Conservation (phyloP, 2,797 vertebrate species). For the Antennarius maculatus region DNA sequence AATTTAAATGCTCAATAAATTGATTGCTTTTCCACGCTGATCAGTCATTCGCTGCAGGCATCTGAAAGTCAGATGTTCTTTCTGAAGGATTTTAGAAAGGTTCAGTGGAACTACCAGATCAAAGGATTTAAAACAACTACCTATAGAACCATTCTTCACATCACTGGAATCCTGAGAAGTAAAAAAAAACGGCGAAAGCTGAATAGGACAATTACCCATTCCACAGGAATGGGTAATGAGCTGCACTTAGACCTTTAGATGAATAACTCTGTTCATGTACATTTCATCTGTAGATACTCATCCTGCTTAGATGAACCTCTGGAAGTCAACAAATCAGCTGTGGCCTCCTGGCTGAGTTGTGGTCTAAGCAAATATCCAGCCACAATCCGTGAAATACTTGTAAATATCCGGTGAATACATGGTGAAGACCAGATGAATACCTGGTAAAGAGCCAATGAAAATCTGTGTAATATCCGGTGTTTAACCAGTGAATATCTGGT, state of each 20-base stretch:
- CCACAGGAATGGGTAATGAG: not conserved
- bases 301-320: constrained; percentile 24
- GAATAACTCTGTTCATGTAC: not conserved
- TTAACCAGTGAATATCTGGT: not conserved
- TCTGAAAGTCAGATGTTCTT: constrained; percentile 18
- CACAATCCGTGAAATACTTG: constrained; percentile 22
- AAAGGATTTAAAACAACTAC: constrained; percentile 2
- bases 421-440: too few species aligned
- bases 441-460: too few species aligned
- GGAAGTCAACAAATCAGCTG: constrained; percentile 38
- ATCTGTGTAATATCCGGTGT: constrained; percentile 25
- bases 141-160: not conserved
- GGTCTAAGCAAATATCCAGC: constrained; percentile 40
- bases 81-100: constrained; percentile 5
- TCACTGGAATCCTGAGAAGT: constrained; percentile 22
- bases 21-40: constrained; percentile 12
- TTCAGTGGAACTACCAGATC: constrained; percentile 28
- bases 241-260: not conserved
- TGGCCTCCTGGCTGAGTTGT: constrained; percentile 26
- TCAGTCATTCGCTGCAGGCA: constrained; percentile 17
- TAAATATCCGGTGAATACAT: constrained; percentile 24
- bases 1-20: constrained; percentile 42
- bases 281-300: constrained; percentile 16
- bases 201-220: constrained; percentile 16
- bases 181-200: constrained; percentile 23